These are phyloP conservation scores for Paratrypauchen microcephalus DNA, from an alignment of 2,797 vertebrate genomes.

Conservation along the genomic window DNA sequence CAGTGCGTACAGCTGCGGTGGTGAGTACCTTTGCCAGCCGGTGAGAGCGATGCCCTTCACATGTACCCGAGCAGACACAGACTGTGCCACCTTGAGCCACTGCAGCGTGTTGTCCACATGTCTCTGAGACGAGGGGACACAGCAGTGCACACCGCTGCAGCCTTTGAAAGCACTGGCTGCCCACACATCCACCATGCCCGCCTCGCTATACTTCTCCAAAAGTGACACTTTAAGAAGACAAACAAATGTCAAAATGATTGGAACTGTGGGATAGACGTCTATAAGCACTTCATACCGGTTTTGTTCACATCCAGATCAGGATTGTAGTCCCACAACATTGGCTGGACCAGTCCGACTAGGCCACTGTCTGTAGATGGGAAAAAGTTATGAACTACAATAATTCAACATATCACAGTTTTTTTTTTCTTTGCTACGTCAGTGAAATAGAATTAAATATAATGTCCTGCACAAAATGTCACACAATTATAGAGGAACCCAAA, in stretches of 20 bases:
- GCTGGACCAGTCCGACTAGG: constrained; percentile 85
- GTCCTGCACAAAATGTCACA: too few relatives aligned
- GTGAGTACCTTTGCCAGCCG: constrained; percentile 91
- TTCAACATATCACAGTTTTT: too few relatives aligned
- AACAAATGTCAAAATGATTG: not conserved
- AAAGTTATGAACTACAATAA: too few relatives aligned
- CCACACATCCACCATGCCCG: constrained; percentile 87
- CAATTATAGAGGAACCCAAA: too few relatives aligned
- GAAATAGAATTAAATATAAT: too few relatives aligned
- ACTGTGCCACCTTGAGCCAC: constrained; percentile 86
- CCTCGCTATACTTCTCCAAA: constrained; percentile 83
- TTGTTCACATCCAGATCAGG: constrained; percentile 81
- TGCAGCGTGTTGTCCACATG: constrained; percentile 89
- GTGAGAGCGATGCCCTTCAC: constrained; percentile 89
- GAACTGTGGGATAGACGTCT: too few relatives aligned
- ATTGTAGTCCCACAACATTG: constrained; percentile 94
- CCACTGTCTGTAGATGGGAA: constrained; percentile 77
- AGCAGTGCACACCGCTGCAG: constrained; percentile 84
- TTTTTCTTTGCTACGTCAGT: too few relatives aligned
- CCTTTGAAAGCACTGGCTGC: constrained; percentile 96
- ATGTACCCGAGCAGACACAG: constrained; percentile 48
- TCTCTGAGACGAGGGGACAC: constrained; percentile 82
- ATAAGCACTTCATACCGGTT: constrained; percentile 76
- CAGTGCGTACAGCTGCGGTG: not conserved
- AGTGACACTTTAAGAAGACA: constrained; percentile 76